Evolutionary conservation across 2,888 invertebrate species (phyloP).

Genomic region (Nasonia oneida): DNA sequence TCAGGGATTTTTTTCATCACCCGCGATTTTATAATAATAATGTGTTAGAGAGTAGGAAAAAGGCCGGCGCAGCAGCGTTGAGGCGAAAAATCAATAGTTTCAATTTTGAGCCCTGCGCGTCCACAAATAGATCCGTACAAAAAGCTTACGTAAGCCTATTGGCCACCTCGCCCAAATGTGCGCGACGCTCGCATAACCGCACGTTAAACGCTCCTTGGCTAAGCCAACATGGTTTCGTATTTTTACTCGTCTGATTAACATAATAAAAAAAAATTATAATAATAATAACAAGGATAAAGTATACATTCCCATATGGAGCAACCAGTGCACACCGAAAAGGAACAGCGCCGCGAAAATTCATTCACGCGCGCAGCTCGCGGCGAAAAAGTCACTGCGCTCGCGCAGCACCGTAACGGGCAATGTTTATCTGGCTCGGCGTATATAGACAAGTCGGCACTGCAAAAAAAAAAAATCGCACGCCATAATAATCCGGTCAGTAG

Average conservation of each 20-base stretch:
- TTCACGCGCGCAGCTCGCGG: not conserved
- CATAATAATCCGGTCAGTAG: constrained; percentile 46
- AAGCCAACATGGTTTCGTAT: constrained; percentile 55
- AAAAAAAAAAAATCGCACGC: constrained; percentile 19
- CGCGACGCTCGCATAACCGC: constrained; percentile 26
- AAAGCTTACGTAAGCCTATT: constrained; percentile 50
- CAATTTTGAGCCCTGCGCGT: constrained; percentile 25
- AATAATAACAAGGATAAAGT: too few relatives aligned
- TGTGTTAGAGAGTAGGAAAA: not conserved
- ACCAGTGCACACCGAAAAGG: not conserved
- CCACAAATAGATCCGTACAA: constrained; percentile 51
- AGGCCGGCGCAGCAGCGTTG: too few relatives aligned
- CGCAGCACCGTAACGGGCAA: not conserved
- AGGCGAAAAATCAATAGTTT: constrained; percentile 30
- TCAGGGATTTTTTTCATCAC: not conserved
- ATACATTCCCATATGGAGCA: not conserved
- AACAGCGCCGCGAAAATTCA: not conserved
- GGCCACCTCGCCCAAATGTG: constrained; percentile 27
- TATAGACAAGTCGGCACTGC: not conserved
- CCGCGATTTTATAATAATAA: not conserved
- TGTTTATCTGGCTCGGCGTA: not conserved
- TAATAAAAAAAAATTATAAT: too few relatives aligned
- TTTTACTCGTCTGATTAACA: constrained; percentile 12
- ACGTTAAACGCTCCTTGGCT: not conserved
- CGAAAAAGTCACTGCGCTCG: not conserved